A percentile compares a stretch with the other conserved stretches of the same genome.
phyloP scores from a whole-genome alignment of 2,113 vertebrate genomes.

The Sardina pilchardus region DNA sequence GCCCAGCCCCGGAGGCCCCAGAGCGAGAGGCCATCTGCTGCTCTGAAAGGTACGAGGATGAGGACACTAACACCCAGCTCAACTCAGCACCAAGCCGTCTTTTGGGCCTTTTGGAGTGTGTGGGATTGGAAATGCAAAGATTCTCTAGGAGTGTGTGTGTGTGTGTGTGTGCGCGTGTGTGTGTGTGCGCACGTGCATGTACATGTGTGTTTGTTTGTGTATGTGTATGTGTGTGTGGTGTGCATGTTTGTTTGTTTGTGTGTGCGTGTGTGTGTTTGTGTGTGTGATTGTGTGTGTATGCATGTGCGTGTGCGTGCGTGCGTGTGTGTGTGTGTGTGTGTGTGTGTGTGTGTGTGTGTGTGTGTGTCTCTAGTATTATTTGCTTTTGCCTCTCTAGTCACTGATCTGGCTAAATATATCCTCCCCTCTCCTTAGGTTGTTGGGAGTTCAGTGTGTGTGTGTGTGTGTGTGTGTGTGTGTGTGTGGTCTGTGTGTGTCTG shows the following conservation, averaged over 20 bases:
- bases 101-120: no score
- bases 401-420: no score
- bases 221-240: not conserved
- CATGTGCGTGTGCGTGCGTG: no score
- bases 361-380: not conserved
- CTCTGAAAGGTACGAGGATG: slow-evolving; percentile 51
- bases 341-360: slow-evolving; percentile 10
- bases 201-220: not conserved
- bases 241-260: not conserved
- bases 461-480: not conserved
- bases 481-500: not conserved
- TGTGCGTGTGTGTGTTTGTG: no score
- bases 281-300: no score
- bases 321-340: slow-evolving; percentile 3
- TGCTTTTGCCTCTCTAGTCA: not conserved
- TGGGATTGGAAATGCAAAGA: no score
- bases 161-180: not conserved
- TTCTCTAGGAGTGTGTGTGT: no score
- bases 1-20: slow-evolving; percentile 90
- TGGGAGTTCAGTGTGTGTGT: not conserved
- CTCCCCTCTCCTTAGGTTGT: no score
- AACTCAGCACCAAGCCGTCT: no score
- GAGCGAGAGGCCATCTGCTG: slow-evolving; percentile 71
- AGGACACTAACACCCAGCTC: no score
- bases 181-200: not conserved